These are phyloP conservation scores for Clarias macrocephalus DNA, from an alignment of 2,113 vertebrate genomes.

Conservation along the genomic window DNA sequence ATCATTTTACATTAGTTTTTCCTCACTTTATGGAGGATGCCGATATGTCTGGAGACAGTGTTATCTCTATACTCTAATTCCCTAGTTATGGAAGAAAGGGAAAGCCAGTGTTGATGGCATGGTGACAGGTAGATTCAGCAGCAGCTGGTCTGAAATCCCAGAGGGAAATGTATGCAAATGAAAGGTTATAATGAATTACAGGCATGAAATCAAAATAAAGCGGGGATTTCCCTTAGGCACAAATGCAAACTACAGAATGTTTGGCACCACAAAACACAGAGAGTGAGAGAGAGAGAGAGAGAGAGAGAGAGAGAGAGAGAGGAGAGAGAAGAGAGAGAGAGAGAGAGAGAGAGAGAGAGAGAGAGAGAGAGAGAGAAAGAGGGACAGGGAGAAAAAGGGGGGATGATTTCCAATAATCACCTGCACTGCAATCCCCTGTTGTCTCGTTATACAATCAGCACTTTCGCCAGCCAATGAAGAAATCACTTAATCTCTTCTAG, in stretches of 20 bases:
- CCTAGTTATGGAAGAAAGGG: not conserved
- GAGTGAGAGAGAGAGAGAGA: conserved; percentile 9
- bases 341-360: conserved; percentile 12
- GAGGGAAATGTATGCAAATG: conserved; percentile 46
- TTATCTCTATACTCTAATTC: not conserved
- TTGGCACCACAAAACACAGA: conserved; percentile 8
- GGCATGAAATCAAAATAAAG: conserved; percentile 34
- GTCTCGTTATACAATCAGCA: not conserved
- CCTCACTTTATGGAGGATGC: not conserved
- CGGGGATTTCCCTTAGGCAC: conserved; percentile 25
- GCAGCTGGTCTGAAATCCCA: conserved; percentile 38
- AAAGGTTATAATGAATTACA: conserved; percentile 39
- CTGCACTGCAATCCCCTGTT: not conserved
- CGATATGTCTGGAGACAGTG: not conserved
- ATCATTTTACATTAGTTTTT: not conserved
- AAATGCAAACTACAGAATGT: conserved; percentile 1
- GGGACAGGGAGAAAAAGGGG: no score
- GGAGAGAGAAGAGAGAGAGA: conserved; percentile 18
- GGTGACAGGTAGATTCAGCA: conserved; percentile 16
- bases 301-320: not conserved
- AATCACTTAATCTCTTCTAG: not conserved
- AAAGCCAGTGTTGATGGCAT: not conserved
- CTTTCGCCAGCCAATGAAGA: not conserved
- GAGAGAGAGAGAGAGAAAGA: not conserved
- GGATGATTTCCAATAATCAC: not conserved